Evolutionary conservation across 2,113 vertebrate species (phyloP).

Genomic region (Genyomyrus donnyi): DNA sequence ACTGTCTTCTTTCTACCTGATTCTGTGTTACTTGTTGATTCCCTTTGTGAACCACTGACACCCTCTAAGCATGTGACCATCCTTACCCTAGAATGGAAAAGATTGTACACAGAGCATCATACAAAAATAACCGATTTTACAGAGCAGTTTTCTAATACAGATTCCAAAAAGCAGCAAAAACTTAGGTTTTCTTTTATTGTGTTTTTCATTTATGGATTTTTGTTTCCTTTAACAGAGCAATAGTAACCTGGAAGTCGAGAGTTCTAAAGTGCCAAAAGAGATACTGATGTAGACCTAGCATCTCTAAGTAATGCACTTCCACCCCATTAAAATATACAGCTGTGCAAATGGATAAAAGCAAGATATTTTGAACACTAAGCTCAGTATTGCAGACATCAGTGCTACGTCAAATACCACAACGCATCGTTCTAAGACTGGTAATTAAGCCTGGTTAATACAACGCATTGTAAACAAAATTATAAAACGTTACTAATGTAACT

Average conservation of each 20-base stretch:
- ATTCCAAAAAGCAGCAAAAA: not conserved
- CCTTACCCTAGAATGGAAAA: not conserved
- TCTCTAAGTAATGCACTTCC: not conserved
- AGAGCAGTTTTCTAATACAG: not conserved
- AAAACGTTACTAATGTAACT: not conserved
- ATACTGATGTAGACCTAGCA: not conserved
- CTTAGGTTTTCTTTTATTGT: not conserved
- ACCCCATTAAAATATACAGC: not conserved
- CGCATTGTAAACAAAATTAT: not conserved
- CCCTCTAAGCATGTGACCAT: not conserved
- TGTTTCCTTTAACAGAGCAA: not conserved
- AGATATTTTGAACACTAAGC: not conserved
- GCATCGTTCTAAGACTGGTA: not conserved
- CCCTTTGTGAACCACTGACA: not conserved
- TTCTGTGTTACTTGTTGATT: not conserved
- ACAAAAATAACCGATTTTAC: not conserved
- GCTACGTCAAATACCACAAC: not conserved
- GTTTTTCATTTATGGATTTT: not conserved
- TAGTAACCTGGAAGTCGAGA: not conserved
- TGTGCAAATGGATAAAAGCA: not conserved
- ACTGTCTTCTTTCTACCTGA: not conserved
- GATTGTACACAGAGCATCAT: not conserved
- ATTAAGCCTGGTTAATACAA: not conserved
- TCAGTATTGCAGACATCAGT: not conserved
- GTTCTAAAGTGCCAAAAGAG: not conserved